These are phyloP conservation scores for Caenorhabditis sulstoni DNA, from an alignment of 2,888 invertebrate species.

Conservation along the genomic window DNA sequence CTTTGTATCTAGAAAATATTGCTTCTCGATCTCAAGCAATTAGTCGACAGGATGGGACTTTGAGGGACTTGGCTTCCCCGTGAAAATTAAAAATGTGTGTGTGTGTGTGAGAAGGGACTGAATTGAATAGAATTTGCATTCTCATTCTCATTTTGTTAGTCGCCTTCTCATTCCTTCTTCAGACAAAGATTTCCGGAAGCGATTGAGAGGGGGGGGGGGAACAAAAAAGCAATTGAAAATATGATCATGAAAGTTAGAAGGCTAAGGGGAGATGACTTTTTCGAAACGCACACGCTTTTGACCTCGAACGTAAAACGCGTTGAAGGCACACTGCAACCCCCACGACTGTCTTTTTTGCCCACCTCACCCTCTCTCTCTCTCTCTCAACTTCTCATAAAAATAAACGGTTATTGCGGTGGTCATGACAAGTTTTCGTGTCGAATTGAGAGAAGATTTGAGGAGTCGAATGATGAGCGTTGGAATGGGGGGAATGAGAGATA, in stretches of 20 bases:
- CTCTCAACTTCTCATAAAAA: conserved; percentile 65
- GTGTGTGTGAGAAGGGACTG: too few relatives aligned
- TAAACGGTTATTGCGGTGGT: conserved; percentile 73
- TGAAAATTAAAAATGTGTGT: conserved; percentile 53
- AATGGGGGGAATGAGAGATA: not conserved
- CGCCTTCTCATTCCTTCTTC: too few relatives aligned
- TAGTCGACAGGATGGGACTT: conserved; percentile 31
- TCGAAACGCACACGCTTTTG: conserved; percentile 44
- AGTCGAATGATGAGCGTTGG: not conserved
- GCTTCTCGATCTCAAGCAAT: conserved; percentile 59
- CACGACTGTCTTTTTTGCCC: conserved; percentile 50
- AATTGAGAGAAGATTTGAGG: conserved; percentile 28
- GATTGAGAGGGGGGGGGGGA: not conserved
- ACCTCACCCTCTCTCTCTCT: too few relatives aligned
- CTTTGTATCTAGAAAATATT: conserved; percentile 60
- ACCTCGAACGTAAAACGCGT: conserved; percentile 58
- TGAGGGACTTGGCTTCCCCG: conserved; percentile 9
- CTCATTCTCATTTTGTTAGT: too few relatives aligned
- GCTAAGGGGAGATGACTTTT: conserved; percentile 18
- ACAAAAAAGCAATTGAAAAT: not conserved
- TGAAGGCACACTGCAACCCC: conserved; percentile 47
- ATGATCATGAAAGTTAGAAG: conserved; percentile 34
- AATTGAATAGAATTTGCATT: conserved; percentile 27
- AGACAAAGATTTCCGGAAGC: not conserved
- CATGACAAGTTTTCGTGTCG: conserved; percentile 57